These are phyloP conservation scores for Ceryle rudis DNA, from an alignment of 2,797 vertebrate genomes.

Conservation along the genomic window DNA sequence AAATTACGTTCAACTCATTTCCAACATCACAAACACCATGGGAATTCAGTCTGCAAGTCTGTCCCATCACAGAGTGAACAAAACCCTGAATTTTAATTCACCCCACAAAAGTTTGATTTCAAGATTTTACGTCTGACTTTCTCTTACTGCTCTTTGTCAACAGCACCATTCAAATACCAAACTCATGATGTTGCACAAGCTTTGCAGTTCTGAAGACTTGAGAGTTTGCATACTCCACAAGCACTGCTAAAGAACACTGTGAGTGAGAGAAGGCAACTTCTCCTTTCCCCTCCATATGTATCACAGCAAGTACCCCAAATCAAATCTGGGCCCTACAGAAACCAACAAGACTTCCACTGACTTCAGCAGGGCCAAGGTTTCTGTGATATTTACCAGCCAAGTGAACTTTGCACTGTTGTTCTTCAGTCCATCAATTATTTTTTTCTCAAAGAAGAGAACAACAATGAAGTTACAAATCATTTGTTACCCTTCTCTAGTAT, in stretches of 20 bases:
- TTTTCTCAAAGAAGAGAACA: not conserved
- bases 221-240: not conserved
- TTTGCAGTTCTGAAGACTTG: not conserved
- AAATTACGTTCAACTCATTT: not conserved
- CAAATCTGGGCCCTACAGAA: not conserved
- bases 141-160: not conserved
- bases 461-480: not conserved
- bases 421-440: not conserved
- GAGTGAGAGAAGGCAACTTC: not conserved
- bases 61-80: not conserved
- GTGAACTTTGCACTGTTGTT: not conserved
- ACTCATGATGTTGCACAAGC: not conserved
- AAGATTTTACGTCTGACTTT: not conserved
- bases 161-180: not conserved
- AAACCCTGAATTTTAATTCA: not conserved
- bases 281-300: not conserved
- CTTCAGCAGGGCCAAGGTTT: not conserved
- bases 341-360: not conserved
- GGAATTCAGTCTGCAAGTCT: not conserved
- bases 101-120: not conserved
- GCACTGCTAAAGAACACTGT: not conserved
- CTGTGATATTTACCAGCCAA: not conserved
- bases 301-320: not conserved
- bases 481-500: conserved; percentile 16
- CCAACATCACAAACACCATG: not conserved